Evolutionary conservation across 2,888 invertebrate species (phyloP).

Genomic region (Xanthorhoe spadicearia): DNA sequence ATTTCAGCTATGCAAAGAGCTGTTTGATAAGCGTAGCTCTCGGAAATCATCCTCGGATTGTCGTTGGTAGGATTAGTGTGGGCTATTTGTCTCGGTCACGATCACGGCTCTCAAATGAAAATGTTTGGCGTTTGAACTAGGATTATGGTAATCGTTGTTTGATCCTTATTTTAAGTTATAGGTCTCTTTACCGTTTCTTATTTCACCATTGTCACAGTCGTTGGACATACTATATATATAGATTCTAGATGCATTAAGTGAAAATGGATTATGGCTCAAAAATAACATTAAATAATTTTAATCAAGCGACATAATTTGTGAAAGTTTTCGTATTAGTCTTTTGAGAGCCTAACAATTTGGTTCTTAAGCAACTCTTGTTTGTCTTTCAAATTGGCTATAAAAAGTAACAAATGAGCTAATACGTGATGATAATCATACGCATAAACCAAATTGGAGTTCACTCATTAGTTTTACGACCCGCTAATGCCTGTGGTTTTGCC

Average conservation of each 20-base stretch:
- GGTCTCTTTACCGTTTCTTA: too few relatives aligned
- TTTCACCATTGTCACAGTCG: too few relatives aligned
- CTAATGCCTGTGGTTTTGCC: conserved; percentile 34
- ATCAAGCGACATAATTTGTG: too few relatives aligned
- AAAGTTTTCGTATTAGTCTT: too few relatives aligned
- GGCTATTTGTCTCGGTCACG: conserved; percentile 1
- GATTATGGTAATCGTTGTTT: not conserved
- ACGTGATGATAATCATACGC: conserved; percentile 7
- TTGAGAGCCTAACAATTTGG: too few relatives aligned
- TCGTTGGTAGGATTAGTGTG: conserved; percentile 4
- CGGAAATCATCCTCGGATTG: conserved; percentile 9
- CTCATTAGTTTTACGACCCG: conserved; percentile 33
- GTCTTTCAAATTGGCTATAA: not conserved
- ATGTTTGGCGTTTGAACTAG: not conserved
- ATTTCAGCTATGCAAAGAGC: conserved; percentile 19
- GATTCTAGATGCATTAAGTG: too few relatives aligned
- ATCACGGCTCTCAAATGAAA: conserved; percentile 1
- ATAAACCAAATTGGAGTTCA: conserved; percentile 25
- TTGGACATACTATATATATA: too few relatives aligned
- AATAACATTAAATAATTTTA: too few relatives aligned
- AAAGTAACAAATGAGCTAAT: not conserved
- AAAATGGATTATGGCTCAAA: too few relatives aligned
- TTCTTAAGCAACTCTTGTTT: too few relatives aligned
- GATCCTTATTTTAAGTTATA: too few relatives aligned
- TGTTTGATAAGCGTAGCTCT: conserved; percentile 15